A percentile compares a stretch with the other conserved stretches of the same genome.
Evolutionary conservation across 2,888 invertebrate species (phyloP).

Genomic region (Eucera pruinosa): DNA sequence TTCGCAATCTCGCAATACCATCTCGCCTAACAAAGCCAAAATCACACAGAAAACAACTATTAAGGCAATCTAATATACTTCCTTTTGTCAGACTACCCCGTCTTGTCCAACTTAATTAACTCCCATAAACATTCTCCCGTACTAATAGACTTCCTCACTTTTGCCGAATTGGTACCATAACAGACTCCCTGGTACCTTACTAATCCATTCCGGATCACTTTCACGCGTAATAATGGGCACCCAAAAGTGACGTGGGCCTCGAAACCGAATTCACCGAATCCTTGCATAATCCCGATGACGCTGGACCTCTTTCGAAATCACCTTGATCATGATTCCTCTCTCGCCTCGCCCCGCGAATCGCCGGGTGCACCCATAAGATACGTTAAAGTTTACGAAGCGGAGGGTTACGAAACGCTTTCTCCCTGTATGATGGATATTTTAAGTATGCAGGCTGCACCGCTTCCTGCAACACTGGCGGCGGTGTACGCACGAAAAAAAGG

Average conservation of each 20-base stretch:
- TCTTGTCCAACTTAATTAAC: too few relatives aligned
- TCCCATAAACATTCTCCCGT: too few relatives aligned
- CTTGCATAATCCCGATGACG: constrained; percentile 41
- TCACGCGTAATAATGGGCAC: not conserved
- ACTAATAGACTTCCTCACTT: too few relatives aligned
- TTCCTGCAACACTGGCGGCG: constrained; percentile 71
- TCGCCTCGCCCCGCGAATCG: constrained; percentile 1
- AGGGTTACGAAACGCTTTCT: constrained; percentile 82
- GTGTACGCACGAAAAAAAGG: constrained; percentile 38
- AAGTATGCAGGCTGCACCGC: constrained; percentile 73
- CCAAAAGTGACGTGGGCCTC: not conserved
- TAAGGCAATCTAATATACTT: too few relatives aligned
- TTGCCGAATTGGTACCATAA: not conserved
- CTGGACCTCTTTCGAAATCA: constrained; percentile 11
- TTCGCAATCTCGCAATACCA: too few relatives aligned
- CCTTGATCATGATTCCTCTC: constrained; percentile 19
- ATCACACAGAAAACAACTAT: too few relatives aligned
- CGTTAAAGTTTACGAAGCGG: constrained; percentile 19
- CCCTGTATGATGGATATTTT: constrained; percentile 79
- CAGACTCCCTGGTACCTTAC: not conserved
- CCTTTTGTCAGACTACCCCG: too few relatives aligned
- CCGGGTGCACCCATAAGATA: constrained; percentile 30
- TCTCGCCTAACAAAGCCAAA: too few relatives aligned
- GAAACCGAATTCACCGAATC: not conserved
- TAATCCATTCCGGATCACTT: constrained; percentile 10